Conservation (phyloP, 2,888 invertebrate species). For the Ernsta delagoae region DNA sequence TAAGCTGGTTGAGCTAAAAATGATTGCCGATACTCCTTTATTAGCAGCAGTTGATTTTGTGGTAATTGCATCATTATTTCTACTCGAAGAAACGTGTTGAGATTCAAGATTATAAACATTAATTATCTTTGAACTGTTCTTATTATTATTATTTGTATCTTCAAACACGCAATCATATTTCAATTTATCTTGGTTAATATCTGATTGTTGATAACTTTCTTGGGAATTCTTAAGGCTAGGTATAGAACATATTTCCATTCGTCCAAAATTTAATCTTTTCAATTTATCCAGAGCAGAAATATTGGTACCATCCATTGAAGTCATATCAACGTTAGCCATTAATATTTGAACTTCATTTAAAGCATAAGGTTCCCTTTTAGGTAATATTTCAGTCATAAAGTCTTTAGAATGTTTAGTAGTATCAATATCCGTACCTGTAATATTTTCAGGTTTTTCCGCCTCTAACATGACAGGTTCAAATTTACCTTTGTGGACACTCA, state of each 20-base stretch:
- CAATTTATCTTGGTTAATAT: slow-evolving; percentile 8
- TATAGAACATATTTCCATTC: slow-evolving; percentile 62
- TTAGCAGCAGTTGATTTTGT: slow-evolving; percentile 35
- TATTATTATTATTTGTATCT: slow-evolving; percentile 36
- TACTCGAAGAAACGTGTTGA: slow-evolving; percentile 49
- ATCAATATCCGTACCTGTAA: not conserved
- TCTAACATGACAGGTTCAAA: not conserved
- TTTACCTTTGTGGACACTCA: slow-evolving; percentile 12
- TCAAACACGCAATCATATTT: not conserved
- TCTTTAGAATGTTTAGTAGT: slow-evolving; percentile 20
- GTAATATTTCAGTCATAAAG: slow-evolving; percentile 39
- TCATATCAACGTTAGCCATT: slow-evolving; percentile 54
- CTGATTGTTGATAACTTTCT: slow-evolving; percentile 41
- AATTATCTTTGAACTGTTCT: slow-evolving; percentile 48
- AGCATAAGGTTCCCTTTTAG: slow-evolving; percentile 44
- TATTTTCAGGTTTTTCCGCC: not conserved
- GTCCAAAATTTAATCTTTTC: slow-evolving; percentile 55
- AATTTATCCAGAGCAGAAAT: slow-evolving; percentile 63
- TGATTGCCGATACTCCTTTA: slow-evolving; percentile 30
- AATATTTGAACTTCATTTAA: slow-evolving; percentile 64
- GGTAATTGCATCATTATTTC: slow-evolving; percentile 14
- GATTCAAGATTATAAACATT: slow-evolving; percentile 58
- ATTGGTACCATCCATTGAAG: slow-evolving; percentile 56
- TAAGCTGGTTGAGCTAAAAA: slow-evolving; percentile 41
- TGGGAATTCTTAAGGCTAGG: slow-evolving; percentile 44